Evolutionary conservation across 2,113 vertebrate species (phyloP), one percentile per base, ranked within the genome.

Genomic region (Catharus minimus): DNA sequence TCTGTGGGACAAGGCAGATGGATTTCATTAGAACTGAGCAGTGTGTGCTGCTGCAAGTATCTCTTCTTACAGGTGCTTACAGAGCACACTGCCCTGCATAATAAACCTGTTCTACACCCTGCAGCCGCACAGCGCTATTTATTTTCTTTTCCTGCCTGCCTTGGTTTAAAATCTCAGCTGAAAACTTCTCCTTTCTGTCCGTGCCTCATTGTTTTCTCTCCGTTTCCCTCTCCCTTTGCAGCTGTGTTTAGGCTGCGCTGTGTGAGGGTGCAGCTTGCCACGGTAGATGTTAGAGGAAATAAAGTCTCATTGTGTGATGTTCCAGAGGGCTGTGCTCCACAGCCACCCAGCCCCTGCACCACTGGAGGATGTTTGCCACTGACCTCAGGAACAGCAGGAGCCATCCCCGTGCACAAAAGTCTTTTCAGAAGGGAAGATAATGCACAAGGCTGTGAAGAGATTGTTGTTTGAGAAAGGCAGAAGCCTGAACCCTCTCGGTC

Each of bases 341-440:
- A 92, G 47, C 46, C 72, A 84, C 62, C 44, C 55, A 77, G 58
- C 41, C 47, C 56, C 86, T 89, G 89, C 60, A 9, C 67, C 2
- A 3, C 64, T 82, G 67, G 47, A 76, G 30, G 79, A 49, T 44
- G 57, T 55, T 95, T 73, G 71, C 39, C 67, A 49, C 47, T 82
- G 92, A 92, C 83, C 89, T 94, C 89, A 90, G 89, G 66, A 84
- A 58, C 80, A 89, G 92, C 84, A 87, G 91, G 78, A 82, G 74
- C 49, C 55, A 89, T 86, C 78, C 39, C 52, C 21, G 0, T 11
- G 60, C 64, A 93, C 89, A 95, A 74, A 93, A 90, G 89, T 53
- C 86, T 92, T 96, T 95, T 94, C 81, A 95, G 89, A 79, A 76
- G 18, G 26, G 62, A 85, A 86, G 46, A 94, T 87, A 95, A 93